Evolutionary conservation across 2,888 invertebrate species (phyloP), one percentile per base, ranked within the genome.

Genomic region (Unio pictorum): DNA sequence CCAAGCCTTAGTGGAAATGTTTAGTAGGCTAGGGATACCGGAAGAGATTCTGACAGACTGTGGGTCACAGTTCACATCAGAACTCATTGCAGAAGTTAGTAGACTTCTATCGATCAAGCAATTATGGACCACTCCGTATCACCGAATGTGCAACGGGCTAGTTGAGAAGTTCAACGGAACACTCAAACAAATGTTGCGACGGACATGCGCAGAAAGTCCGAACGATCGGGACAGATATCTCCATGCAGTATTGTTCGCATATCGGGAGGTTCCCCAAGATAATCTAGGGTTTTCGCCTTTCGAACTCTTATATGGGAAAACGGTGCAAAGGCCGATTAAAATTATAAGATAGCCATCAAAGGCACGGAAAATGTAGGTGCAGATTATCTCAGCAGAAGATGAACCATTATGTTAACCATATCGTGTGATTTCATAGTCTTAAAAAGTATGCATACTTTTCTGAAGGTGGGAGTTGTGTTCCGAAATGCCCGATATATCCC

Each of bases 141-240:
- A 81, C 67, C 74, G 78, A 7, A 60, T 67, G 64, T 70, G 66
- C 55, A 75, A 75, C 61, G 78, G 81, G 1, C 64, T 74, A 1
- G 69, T 69, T 4, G 81, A 81, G 66, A 66, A 72, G 28, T 79
- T 81, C 56, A 81, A 81, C 61, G 69, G 74, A 0, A 73, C 71
- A 0, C 59, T 83, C 17, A 79, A 80, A 23, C 15, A 57, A 0
- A 81, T 82, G 79, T 54, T 81, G 18, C 54, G 66, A 15, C 74
- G 67, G 56, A 67, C 77, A 70, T 64, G 71, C 56, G 60, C 34
- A 3, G 73, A 80, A 56, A 15, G 56, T 23, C 75, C 74, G 7
- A 71, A 71, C 20, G 68, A 81, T 28, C 79, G 81, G 81, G 80
- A 83, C 62, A 64, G 72, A 56, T 78, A 73, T 61, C 28, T 79